Evolutionary conservation across 2,113 vertebrate genomes (phyloP), one percentile per base, ranked within the genome.

Genomic region (Oncorhynchus gorbuscha): DNA sequence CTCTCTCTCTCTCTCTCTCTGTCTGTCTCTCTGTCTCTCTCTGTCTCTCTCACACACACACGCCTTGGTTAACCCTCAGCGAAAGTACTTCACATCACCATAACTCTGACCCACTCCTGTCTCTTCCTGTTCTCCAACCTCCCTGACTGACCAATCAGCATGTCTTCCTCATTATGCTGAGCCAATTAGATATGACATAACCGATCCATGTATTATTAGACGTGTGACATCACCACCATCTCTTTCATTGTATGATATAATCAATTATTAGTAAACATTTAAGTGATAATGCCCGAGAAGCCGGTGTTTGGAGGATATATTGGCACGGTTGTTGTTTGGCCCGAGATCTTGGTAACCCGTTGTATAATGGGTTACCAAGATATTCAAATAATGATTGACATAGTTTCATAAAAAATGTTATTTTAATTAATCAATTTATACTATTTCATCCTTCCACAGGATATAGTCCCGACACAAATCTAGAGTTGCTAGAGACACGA

Each of bases 371-470:
- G 1, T 32, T 32, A 32, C 32, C 32, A 32, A 32, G 32, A 32
- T 35, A 35, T 35, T 35, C 35, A 8, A 35, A 35, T 35, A 35
- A 35, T 35, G 1, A 35, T 35, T 35, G 35, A 35, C 35, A 35
- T 35, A 35, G 0, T 35, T 35, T 7, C 35, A 35, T 8, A 2
- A 8, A 7, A 8, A 2, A 0, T 0, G 0, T 7, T 8, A 35
- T 35, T 35, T 35, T 1, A 8, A 35, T 8, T 2, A 35, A 51
- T 51, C 1, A 16, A 51, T 51, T 51, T 13, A 13, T 51, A 51
- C 11, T 51, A 11, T 51, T 35, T 35, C 6, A 7, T 35, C 35
- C 35, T 35, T 35, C 35, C 35, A 35, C 35, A 35, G 7, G 6
- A 35, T 7, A 35, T 35, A 35, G 35, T 35, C 6, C 35, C 1